Percentiles rank a stretch among this genome's conserved stretches.
Conservation (phyloP, 2,888 invertebrate genomes). For the Metellina segmentata region DNA sequence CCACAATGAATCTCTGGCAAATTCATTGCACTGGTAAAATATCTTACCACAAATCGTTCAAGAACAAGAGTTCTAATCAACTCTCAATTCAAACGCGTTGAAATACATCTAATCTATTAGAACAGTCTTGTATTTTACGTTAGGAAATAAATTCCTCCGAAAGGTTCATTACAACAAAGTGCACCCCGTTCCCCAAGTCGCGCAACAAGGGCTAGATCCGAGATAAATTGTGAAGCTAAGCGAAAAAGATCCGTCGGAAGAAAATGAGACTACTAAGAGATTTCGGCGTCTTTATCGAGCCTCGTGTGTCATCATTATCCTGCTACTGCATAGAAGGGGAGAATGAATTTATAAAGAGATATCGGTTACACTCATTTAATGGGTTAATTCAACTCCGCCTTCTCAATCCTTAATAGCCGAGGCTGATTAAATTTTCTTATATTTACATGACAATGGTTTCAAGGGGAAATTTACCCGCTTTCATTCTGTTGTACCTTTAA, state of each 20-base stretch:
- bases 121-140: too few species aligned
- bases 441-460: background rate
- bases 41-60: too few species aligned
- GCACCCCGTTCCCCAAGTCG: too few species aligned
- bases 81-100: too few species aligned
- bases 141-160: too few species aligned
- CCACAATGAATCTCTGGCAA: too few species aligned
- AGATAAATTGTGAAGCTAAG: background rate
- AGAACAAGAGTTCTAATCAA: too few species aligned
- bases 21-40: too few species aligned
- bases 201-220: background rate
- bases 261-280: background rate
- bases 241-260: background rate
- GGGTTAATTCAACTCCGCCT: background rate
- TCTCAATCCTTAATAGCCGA: background rate
- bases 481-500: too few species aligned
- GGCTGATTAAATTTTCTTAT: background rate
- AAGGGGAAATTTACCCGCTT: background rate
- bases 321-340: background rate
- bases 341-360: background rate
- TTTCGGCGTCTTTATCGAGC: background rate
- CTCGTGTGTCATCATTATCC: background rate
- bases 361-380: background rate
- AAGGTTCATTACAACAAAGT: too few species aligned
- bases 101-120: too few species aligned